phyloP scores from a whole-genome alignment of 2,797 vertebrate species.

The Sorex maritimensis region DNA sequence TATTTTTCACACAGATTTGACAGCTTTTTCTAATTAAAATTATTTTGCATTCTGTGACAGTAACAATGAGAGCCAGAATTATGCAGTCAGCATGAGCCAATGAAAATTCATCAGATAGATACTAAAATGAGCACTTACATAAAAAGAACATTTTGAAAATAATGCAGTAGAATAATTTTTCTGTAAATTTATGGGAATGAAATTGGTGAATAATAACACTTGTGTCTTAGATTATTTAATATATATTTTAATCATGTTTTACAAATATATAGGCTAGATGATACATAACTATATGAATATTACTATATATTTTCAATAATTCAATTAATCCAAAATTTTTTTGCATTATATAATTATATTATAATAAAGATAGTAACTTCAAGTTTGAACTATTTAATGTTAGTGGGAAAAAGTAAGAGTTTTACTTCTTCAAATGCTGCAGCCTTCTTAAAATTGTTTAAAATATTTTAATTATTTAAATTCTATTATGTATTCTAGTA shows the following conservation, averaged over 20 bases:
- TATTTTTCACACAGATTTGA: neutral
- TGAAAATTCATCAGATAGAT: neutral
- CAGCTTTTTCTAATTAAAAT: neutral
- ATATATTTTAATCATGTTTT: neutral
- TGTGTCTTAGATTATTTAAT: neutral
- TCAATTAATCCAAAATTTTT: neutral
- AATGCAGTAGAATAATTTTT: neutral
- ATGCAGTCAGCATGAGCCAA: neutral
- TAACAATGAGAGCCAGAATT: neutral
- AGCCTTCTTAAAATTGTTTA: neutral
- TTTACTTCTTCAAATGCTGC: neutral
- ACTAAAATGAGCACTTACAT: neutral
- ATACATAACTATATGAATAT: neutral
- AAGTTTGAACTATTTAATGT: conserved; percentile 14
- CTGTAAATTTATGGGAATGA: neutral
- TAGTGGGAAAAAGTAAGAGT: neutral
- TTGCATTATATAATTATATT: neutral
- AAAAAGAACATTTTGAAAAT: neutral
- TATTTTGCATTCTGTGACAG: neutral
- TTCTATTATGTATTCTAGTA: neutral
- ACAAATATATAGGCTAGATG: neutral
- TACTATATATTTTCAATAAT: neutral
- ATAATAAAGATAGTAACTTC: neutral
- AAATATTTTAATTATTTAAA: conserved; percentile 34
- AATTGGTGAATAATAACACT: neutral